Percentiles rank a stretch among this genome's conserved stretches.
Conservation (phyloP, 2,888 invertebrate species). For the Nymphalis polychloros region DNA sequence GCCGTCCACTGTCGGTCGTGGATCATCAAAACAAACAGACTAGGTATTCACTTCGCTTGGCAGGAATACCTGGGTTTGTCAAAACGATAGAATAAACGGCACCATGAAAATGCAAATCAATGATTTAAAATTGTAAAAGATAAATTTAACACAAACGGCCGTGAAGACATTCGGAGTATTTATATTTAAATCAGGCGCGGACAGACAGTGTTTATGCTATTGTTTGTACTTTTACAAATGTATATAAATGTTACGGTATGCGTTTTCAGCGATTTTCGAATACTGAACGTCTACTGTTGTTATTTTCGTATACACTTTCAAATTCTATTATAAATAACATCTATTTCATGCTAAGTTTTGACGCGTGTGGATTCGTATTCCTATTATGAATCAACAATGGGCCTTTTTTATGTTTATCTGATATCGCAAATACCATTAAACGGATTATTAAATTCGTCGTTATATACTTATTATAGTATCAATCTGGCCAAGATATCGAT, state of each 20-base stretch:
- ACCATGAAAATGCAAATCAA: neutral
- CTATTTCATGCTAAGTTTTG: no score
- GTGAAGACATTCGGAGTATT: conserved; percentile 20
- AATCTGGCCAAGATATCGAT: no score
- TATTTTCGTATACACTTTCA: neutral
- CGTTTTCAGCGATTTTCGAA: neutral
- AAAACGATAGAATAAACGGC: neutral
- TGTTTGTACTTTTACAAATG: conserved; percentile 7
- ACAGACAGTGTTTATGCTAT: conserved; percentile 17
- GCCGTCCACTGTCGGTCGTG: no score
- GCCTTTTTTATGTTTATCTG: no score
- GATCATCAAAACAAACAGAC: no score
- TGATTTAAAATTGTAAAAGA: conserved; percentile 2
- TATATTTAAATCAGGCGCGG: conserved; percentile 18
- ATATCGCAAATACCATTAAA: no score
- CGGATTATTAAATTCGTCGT: no score
- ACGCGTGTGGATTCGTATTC: no score
- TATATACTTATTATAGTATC: no score
- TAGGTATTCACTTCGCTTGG: no score
- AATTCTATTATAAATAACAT: neutral
- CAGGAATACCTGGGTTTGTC: neutral
- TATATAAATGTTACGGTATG: neutral
- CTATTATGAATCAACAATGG: no score
- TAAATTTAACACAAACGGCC: conserved; percentile 18
- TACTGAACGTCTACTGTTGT: neutral